A percentile compares a stretch with the other conserved stretches of the same genome.
Conservation (phyloP, 2,113 vertebrate genomes). For the Mellivora capensis region DNA sequence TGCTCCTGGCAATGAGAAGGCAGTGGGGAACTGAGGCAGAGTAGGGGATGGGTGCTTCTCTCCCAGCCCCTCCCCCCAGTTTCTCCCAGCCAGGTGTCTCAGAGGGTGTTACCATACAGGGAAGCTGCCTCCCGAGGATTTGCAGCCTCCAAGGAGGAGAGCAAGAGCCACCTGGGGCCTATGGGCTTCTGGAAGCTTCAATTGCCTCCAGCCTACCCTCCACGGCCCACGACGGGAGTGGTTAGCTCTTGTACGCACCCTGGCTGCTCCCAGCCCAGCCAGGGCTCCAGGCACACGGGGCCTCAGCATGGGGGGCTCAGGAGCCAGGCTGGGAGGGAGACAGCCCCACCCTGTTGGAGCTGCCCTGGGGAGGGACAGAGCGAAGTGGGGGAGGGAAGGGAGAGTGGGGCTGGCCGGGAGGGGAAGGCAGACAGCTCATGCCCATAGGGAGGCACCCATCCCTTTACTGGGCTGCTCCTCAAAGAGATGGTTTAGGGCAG, state of each 20-base stretch:
- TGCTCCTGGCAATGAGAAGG: neutral
- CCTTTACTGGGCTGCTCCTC: neutral
- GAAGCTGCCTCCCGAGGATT: neutral
- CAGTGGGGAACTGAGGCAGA: neutral
- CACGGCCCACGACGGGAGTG: rapidly evolving
- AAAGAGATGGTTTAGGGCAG: neutral
- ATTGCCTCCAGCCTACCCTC: neutral
- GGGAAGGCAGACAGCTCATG: neutral
- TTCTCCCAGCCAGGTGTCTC: neutral
- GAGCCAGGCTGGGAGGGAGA: too few species aligned
- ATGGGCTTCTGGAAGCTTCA: neutral
- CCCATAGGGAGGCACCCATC: too few species aligned
- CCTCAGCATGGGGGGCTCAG: neutral
- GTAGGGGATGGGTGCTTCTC: neutral
- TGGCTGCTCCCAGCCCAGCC: neutral
- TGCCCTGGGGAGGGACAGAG: neutral
- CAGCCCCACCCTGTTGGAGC: neutral
- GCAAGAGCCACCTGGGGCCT: neutral
- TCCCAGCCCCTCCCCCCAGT: neutral
- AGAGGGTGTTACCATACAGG: too few species aligned
- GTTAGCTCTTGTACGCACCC: rapidly evolving
- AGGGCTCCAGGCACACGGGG: neutral
- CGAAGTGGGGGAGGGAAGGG: neutral
- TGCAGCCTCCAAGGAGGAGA: neutral
- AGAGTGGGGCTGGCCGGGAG: rapidly evolving